Percentiles rank a stretch among this genome's conserved stretches.
Evolutionary conservation across 1,140 invertebrate species (phyloP).

Genomic region (Oedothorax gibbosus): DNA sequence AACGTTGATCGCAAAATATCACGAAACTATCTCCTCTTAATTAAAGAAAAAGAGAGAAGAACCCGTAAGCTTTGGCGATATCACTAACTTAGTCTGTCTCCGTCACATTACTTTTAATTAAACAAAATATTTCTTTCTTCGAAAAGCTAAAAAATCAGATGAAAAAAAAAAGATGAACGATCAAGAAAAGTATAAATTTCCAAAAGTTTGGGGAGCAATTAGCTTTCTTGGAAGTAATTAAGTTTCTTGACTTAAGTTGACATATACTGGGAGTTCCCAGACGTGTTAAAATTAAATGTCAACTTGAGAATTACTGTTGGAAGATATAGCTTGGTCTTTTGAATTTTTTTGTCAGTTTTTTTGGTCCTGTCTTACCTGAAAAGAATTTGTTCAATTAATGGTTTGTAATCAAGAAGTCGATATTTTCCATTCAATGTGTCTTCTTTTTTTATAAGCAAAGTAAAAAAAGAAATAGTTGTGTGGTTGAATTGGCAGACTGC

Average conservation of each 20-base stretch:
- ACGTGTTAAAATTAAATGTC: conserved; percentile 61
- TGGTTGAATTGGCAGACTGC: conserved; percentile 19
- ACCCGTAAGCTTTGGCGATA: conserved; percentile 30
- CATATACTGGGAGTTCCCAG: conserved; percentile 49
- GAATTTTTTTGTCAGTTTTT: not conserved
- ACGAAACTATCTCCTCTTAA: conserved; percentile 18
- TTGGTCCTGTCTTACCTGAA: not conserved
- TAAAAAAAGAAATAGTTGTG: conserved; percentile 3
- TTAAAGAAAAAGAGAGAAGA: conserved; percentile 8
- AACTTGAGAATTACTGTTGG: conserved; percentile 51
- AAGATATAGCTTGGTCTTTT: conserved; percentile 12
- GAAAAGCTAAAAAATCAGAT: not conserved
- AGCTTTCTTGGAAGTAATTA: conserved; percentile 53
- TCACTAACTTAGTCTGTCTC: conserved; percentile 35
- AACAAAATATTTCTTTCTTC: conserved; percentile 57
- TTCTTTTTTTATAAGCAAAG: conserved; percentile 14
- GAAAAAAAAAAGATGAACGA: conserved; percentile 11
- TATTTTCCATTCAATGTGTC: conserved; percentile 23
- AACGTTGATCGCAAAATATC: conserved; percentile 22
- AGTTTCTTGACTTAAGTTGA: conserved; percentile 55
- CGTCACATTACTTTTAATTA: conserved; percentile 55
- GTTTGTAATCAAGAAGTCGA: conserved; percentile 43
- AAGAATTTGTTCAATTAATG: conserved; percentile 18
- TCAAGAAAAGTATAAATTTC: conserved; percentile 12
- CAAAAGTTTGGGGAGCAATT: conserved; percentile 45